Conservation (phyloP, 1,140 invertebrate species). For the Gonatopus flavifemur region DNA sequence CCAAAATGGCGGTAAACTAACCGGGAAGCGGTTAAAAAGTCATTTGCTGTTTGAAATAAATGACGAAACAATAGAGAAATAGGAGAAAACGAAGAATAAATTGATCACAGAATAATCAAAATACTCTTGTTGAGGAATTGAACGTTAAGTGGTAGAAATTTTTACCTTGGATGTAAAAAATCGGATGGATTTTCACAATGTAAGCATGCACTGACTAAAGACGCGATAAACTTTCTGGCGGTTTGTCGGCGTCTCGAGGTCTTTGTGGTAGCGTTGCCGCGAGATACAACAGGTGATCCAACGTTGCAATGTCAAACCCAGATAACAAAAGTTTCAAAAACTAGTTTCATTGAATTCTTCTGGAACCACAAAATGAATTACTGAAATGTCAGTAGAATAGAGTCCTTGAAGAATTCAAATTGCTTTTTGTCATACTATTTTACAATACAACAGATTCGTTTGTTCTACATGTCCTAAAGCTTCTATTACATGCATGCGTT, state of each 20-base stretch:
- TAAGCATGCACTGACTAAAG: not conserved
- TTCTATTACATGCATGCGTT: too few relatives aligned
- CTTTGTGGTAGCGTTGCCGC: conserved; percentile 36
- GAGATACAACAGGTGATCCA: conserved; percentile 22
- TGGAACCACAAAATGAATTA: too few relatives aligned
- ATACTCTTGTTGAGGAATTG: conserved; percentile 1
- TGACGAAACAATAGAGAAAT: conserved; percentile 4
- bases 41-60: too few relatives aligned
- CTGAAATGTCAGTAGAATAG: too few relatives aligned
- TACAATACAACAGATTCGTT: too few relatives aligned
- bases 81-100: not conserved
- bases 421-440: too few relatives aligned
- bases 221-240: conserved; percentile 8
- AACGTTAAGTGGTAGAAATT: not conserved
- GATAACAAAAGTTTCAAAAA: too few relatives aligned
- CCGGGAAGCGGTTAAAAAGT: conserved; percentile 14
- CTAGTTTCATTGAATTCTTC: too few relatives aligned
- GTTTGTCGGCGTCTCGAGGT: conserved; percentile 13
- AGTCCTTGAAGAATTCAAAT: too few relatives aligned
- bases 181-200: not conserved
- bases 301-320: too few relatives aligned
- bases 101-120: not conserved
- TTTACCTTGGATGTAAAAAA: not conserved
- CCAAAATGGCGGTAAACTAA: conserved; percentile 35
- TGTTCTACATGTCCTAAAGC: too few relatives aligned